Percentiles rank a stretch among this genome's conserved stretches.
Evolutionary conservation across 2,888 invertebrate species (phyloP).

Genomic region (Drosophila nigricruria): DNA sequence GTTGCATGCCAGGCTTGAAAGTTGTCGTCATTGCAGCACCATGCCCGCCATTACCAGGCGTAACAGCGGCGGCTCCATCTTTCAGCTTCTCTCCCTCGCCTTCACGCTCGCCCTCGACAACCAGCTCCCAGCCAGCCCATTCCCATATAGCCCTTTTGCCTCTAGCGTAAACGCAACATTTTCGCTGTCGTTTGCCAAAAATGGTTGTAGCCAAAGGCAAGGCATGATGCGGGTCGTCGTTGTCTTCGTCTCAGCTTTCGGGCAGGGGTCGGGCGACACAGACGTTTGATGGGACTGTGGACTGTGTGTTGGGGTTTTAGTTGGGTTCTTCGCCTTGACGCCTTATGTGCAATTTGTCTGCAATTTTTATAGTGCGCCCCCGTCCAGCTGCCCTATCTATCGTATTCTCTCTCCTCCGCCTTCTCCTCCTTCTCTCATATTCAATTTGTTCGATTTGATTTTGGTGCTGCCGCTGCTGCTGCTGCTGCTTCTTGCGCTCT

Average conservation of each 20-base stretch:
- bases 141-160: slow-evolving; percentile 2
- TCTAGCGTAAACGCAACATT: slow-evolving; percentile 62
- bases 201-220: slow-evolving; percentile 56
- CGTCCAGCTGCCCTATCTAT: not conserved
- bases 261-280: not conserved
- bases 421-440: slow-evolving; percentile 51
- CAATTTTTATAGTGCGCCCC: slow-evolving; percentile 62
- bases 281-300: not conserved
- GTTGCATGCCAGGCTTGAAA: slow-evolving; percentile 73
- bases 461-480: slow-evolving; percentile 50
- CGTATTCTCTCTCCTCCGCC: not conserved
- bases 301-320: slow-evolving; percentile 12
- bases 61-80: slow-evolving; percentile 32
- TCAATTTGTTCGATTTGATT: slow-evolving; percentile 78
- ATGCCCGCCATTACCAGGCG: slow-evolving; percentile 39
- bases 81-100: not conserved
- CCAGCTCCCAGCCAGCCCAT: not conserved
- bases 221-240: slow-evolving; percentile 27
- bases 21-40: slow-evolving; percentile 72
- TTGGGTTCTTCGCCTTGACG: slow-evolving; percentile 46
- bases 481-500: slow-evolving; percentile 24
- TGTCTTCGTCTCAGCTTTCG: not conserved
- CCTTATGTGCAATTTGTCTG: slow-evolving; percentile 79
- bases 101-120: too few relatives aligned
- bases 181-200: slow-evolving; percentile 76